These are phyloP conservation scores for Vireo altiloquus DNA, from an alignment of 2,113 vertebrate species.

Conservation along the genomic window DNA sequence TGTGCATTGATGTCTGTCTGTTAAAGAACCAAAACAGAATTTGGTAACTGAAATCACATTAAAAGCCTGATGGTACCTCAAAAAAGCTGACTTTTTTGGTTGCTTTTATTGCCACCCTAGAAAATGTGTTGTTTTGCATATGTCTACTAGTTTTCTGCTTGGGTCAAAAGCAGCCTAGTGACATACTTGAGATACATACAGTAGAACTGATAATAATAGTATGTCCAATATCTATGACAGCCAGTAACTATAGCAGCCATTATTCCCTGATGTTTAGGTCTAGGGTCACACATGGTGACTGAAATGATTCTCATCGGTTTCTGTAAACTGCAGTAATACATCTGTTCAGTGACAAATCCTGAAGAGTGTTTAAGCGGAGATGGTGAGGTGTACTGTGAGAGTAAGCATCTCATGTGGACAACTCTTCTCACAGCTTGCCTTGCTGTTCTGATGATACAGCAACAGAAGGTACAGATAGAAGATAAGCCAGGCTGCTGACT, in stretches of 20 bases:
- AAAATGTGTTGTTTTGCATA: not conserved
- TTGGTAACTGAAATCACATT: not conserved
- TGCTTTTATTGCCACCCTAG: not conserved
- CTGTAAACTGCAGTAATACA: not conserved
- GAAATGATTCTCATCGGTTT: not conserved
- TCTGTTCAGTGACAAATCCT: not conserved
- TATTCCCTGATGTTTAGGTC: not conserved
- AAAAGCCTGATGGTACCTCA: not conserved
- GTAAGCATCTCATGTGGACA: not conserved
- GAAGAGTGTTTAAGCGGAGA: not conserved
- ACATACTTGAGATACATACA: not conserved
- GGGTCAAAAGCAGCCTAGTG: not conserved
- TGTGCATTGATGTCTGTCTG: not conserved
- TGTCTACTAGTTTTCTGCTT: not conserved
- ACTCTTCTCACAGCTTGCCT: not conserved
- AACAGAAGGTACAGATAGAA: not conserved
- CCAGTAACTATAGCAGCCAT: not conserved
- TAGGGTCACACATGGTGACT: not conserved
- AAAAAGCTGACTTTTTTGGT: accelerated
- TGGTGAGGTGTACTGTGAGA: not conserved
- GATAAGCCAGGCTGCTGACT: not conserved
- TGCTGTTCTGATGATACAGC: not conserved
- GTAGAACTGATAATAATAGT: not conserved
- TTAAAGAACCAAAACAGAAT: not conserved
- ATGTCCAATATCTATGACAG: not conserved